Conservation (phyloP, 1,140 invertebrate species). For the Pseudachorutes palmiensis region DNA sequence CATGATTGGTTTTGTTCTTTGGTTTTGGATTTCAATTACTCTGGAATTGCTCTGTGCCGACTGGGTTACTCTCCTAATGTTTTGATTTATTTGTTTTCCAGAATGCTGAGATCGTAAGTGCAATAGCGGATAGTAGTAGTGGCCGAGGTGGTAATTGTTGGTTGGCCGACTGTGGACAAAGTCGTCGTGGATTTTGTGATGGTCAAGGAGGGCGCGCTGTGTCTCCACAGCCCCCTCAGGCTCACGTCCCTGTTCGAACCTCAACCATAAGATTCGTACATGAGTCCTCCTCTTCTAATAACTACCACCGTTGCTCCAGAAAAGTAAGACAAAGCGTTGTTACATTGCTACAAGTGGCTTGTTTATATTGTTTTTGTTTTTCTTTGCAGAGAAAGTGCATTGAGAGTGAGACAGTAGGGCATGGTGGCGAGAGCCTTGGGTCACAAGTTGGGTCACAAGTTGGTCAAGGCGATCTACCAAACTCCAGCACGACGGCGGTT, state of each 20-base stretch:
- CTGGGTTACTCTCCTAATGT: not conserved
- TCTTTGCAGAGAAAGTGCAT: constrained; percentile 35
- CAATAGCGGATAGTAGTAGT: constrained; percentile 41
- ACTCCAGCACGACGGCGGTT: constrained; percentile 60
- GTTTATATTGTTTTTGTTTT: constrained; percentile 3
- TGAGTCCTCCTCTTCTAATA: constrained; percentile 31
- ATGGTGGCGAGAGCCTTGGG: constrained; percentile 31
- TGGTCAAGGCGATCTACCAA: constrained; percentile 24
- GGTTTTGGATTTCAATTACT: no score
- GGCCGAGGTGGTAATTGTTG: constrained; percentile 36
- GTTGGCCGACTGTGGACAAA: constrained; percentile 39
- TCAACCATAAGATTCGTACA: constrained; percentile 39
- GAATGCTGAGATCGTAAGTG: constrained; percentile 42
- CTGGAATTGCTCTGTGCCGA: no score
- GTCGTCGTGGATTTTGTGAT: constrained; percentile 35
- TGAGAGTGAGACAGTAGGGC: constrained; percentile 32
- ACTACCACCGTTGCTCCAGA: constrained; percentile 37
- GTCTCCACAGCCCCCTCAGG: constrained; percentile 38
- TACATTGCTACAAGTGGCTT: not conserved
- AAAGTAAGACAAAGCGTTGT: constrained; percentile 28
- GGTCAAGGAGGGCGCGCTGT: constrained; percentile 32
- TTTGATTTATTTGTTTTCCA: constrained; percentile 16
- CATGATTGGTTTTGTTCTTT: no score
- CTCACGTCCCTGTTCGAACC: constrained; percentile 40
- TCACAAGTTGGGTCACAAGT: constrained; percentile 30